Conservation (phyloP, 2,113 vertebrate species). For the Plecturocebus donacophilus region DNA sequence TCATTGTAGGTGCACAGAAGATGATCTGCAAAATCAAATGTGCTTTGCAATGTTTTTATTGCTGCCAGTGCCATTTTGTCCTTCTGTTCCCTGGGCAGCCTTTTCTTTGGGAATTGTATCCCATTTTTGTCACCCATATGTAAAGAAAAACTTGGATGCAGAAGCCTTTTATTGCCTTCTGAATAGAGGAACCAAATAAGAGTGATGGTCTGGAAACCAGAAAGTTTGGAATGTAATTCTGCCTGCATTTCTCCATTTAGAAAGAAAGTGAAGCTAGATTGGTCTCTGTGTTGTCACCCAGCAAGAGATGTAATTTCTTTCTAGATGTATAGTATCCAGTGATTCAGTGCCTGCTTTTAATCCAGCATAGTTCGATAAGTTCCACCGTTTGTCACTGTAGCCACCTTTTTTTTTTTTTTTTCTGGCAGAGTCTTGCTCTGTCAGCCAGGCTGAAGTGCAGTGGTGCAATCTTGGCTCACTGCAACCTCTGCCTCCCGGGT, state of each 20-base stretch:
- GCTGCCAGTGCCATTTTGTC: background rate
- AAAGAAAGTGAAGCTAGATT: background rate
- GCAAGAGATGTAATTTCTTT: background rate
- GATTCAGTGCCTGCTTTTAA: background rate
- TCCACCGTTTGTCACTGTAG: background rate
- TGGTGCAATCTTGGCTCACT: too few relatives aligned
- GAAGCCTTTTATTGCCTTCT: background rate
- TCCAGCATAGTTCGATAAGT: background rate
- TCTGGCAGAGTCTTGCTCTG: too few relatives aligned
- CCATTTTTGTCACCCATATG: constrained; percentile 54
- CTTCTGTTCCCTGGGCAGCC: background rate
- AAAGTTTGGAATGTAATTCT: background rate
- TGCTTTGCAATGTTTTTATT: background rate
- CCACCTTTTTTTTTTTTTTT: too few relatives aligned
- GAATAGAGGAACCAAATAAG: constrained; percentile 3
- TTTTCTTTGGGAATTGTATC: constrained; percentile 9
- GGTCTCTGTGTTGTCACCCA: background rate
- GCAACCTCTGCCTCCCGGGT: too few relatives aligned
- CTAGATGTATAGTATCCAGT: background rate
- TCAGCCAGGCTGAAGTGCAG: too few relatives aligned
- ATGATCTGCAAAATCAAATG: background rate
- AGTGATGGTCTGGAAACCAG: background rate
- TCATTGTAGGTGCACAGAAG: background rate
- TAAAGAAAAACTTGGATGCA: constrained; percentile 53
- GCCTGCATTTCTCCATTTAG: background rate